phyloP scores from a whole-genome alignment of 2,113 vertebrate species.

The Poecile atricapillus region DNA sequence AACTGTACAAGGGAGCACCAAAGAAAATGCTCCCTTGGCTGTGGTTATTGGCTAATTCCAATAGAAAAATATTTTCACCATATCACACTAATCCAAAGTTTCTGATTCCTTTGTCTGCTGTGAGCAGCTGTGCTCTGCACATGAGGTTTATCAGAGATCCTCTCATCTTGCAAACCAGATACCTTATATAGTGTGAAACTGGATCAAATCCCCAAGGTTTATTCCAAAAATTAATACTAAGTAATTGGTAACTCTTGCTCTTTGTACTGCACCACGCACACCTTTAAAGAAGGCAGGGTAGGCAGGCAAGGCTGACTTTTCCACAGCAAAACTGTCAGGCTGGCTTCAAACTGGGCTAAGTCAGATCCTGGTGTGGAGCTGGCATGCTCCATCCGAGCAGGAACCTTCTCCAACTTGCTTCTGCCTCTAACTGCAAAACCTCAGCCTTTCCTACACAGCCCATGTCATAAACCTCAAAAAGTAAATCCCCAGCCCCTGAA shows the following conservation, averaged over 20 bases:
- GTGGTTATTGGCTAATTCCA: background rate
- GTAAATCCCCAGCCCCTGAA: background rate
- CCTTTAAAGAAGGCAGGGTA: background rate
- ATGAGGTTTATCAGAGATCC: background rate
- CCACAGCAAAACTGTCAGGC: rapidly evolving
- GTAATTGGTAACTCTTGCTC: background rate
- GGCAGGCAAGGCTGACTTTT: background rate
- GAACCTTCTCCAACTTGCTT: background rate
- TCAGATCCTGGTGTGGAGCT: background rate
- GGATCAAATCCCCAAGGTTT: background rate
- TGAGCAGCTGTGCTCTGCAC: background rate
- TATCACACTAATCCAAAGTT: background rate
- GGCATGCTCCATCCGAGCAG: background rate
- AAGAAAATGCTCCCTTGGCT: background rate
- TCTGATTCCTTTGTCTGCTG: background rate
- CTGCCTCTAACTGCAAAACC: background rate
- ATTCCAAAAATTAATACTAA: background rate
- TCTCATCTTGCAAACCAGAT: background rate
- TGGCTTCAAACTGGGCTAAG: background rate
- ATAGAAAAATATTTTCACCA: background rate
- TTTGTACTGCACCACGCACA: rapidly evolving
- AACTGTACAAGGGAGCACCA: background rate
- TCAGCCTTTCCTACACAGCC: background rate
- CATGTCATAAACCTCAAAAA: background rate
- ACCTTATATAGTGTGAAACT: background rate